Evolutionary conservation across 1,140 invertebrate species (phyloP), one percentile per base, ranked within the genome.

Genomic region (Heliconius nattereri): DNA sequence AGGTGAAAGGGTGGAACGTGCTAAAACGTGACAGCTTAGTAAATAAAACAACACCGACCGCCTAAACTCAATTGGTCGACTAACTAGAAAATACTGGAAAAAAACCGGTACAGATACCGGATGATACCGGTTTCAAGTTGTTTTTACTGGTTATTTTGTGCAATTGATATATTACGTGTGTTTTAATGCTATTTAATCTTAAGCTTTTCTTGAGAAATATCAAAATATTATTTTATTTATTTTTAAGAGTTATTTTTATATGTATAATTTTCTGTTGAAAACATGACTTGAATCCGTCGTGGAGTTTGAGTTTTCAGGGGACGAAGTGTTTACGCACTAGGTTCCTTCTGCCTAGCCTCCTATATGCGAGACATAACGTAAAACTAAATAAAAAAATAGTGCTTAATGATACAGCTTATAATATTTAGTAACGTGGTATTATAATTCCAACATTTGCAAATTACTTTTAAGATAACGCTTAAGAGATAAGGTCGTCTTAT

Each of bases 11-110:
- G 16, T 37, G 29, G 7, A 32, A 57, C 37, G 71, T 72, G 71
- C 23, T 60, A 35, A 75, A 75, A 75, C 73, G 49, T 75, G 74
- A 75, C 60, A 60, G 54, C 16, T 75, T 75, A 75, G 49, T 75
- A 75, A 75, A 75, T 75, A 75, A 60, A 20, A 75, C 74, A 75
- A 60, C 52, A 57, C 74, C 54, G 20, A 57, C 73, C 52, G 23
- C 40, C 54, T 57, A 54, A 75, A 29, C 74, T 75, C 54, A 75
- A 75, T 75, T 60, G 74, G n/a, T 45, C 16, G 45, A 26, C n/a
- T 66, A 66, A 66, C 60, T 66, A 66, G 23, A 66, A 66, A 66
- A 66, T 26, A 70, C 75, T 35, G 75, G 75, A 70, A 76, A 76
- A n/a, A 76, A 37, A 70, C 75, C 60, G 60, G 37, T 76, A 70